phyloP scores from a whole-genome alignment of 2,797 vertebrate species.

The Hoplostethus mediterraneus region DNA sequence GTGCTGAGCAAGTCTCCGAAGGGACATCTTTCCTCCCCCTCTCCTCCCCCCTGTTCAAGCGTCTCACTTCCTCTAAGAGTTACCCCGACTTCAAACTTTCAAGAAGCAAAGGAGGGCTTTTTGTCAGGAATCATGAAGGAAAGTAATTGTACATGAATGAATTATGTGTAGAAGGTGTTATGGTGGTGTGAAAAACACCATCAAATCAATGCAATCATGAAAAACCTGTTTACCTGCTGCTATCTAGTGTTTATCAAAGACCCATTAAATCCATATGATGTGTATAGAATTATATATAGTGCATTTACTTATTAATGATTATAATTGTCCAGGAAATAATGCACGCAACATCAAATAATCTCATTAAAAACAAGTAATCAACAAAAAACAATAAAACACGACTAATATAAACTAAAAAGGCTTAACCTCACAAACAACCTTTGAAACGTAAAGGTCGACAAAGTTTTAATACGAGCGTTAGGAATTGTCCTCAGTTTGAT shows the following conservation, averaged over 20 bases:
- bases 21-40: too few species aligned
- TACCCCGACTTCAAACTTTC: slow-evolving; percentile 7
- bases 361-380: slow-evolving; percentile 20
- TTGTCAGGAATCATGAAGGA: neutral
- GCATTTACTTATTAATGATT: slow-evolving; percentile 35
- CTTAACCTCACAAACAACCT: slow-evolving; percentile 41
- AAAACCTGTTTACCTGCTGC: slow-evolving; percentile 3
- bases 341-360: slow-evolving; percentile 23
- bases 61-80: slow-evolving; percentile 20
- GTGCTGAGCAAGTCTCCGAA: slow-evolving; percentile 19
- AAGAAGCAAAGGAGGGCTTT: neutral
- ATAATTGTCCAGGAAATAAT: slow-evolving; percentile 28
- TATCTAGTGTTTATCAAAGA: neutral
- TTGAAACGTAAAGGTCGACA: slow-evolving; percentile 61
- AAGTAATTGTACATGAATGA: neutral
- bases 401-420: slow-evolving; percentile 39
- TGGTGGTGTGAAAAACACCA: too few species aligned
- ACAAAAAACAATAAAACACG: slow-evolving; percentile 6
- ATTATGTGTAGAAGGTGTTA: neutral
- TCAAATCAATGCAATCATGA: neutral
- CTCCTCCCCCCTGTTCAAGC: neutral
- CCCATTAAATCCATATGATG: too few species aligned
- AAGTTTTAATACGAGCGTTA: slow-evolving; percentile 60
- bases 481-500: slow-evolving; percentile 48
- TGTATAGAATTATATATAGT: too few species aligned